Conservation (phyloP, 2,888 invertebrate genomes). For the Baccha elongata region DNA sequence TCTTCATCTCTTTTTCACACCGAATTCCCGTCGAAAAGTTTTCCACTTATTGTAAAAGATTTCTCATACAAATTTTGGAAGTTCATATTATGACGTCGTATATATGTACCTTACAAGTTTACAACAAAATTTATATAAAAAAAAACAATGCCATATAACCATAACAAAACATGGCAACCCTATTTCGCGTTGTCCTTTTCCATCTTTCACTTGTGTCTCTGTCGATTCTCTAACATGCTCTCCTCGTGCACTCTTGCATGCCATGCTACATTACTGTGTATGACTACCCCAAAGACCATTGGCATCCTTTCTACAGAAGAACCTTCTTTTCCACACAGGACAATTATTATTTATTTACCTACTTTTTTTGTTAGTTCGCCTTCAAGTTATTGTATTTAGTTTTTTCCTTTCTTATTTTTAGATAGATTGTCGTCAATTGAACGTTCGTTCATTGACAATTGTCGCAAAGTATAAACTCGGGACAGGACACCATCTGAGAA, state of each 20-base stretch:
- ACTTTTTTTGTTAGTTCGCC: constrained; percentile 32
- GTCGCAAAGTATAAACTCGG: constrained; percentile 29
- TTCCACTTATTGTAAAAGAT: too few relatives aligned
- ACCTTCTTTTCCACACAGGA: constrained; percentile 15
- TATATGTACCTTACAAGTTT: too few relatives aligned
- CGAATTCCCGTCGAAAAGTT: too few relatives aligned
- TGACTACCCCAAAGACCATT: constrained; percentile 20
- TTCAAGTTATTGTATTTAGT: constrained; percentile 40
- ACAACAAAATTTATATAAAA: too few relatives aligned
- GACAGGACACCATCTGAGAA: constrained; percentile 13
- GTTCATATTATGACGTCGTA: too few relatives aligned
- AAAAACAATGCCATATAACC: not conserved
- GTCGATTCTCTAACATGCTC: constrained; percentile 14
- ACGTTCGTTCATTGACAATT: constrained; percentile 44
- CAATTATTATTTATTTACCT: constrained; percentile 61
- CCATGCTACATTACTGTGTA: constrained; percentile 27
- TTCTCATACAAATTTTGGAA: too few relatives aligned
- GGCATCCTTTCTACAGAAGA: constrained; percentile 27
- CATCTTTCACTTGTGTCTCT: constrained; percentile 19
- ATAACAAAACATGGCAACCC: not conserved
- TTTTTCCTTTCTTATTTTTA: constrained; percentile 52
- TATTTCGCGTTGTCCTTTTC: not conserved
- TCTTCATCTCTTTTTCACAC: too few relatives aligned
- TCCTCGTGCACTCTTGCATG: constrained; percentile 54
- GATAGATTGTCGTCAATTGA: constrained; percentile 61